phyloP scores from a whole-genome alignment of 2,797 vertebrate genomes.

The Danio tinwini region DNA sequence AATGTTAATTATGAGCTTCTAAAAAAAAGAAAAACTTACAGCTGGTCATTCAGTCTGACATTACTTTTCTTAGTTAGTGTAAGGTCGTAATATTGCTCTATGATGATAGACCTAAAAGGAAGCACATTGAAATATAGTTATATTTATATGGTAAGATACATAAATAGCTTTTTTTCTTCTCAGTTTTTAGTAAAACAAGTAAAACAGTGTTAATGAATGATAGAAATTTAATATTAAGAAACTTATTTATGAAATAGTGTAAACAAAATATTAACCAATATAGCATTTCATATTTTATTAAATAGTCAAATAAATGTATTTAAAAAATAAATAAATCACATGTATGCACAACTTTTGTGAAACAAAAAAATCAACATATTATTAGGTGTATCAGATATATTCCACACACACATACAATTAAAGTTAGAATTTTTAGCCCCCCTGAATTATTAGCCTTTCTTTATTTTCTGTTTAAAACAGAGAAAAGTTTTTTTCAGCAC shows the following conservation, averaged over 20 bases:
- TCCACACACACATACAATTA: no score
- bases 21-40: conserved; percentile 69
- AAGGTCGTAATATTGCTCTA: conserved; percentile 66
- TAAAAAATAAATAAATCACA: no score
- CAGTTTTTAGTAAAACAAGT: not conserved
- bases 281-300: not conserved
- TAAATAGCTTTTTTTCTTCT: not conserved
- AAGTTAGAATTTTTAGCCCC: no score
- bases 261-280: not conserved
- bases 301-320: not conserved
- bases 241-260: not conserved
- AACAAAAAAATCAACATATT: no score
- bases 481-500: no score
- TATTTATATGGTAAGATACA: not conserved
- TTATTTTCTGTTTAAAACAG: no score
- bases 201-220: not conserved
- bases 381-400: no score
- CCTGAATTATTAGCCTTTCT: no score
- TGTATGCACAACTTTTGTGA: no score
- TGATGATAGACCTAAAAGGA: conserved; percentile 69
- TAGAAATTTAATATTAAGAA: not conserved
- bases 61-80: conserved; percentile 75
- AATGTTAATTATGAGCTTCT: not conserved
- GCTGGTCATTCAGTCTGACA: conserved; percentile 76
- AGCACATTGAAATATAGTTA: not conserved